These are phyloP conservation scores for Thumatha senex DNA, from an alignment of 2,888 invertebrate genomes.

Conservation along the genomic window DNA sequence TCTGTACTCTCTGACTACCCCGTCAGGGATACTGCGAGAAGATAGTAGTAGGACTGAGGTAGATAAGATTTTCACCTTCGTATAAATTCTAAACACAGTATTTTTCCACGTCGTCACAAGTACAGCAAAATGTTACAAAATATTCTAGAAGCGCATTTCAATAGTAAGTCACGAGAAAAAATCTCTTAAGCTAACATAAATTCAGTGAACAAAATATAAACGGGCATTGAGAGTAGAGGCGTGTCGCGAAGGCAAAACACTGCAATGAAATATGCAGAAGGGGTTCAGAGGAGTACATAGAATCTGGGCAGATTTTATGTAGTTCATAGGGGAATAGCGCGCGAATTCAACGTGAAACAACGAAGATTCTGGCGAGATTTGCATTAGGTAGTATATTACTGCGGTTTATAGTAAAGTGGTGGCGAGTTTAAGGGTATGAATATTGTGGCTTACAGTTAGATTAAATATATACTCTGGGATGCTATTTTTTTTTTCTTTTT, in stretches of 20 bases:
- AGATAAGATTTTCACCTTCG: too few relatives aligned
- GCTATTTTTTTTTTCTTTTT: too few relatives aligned
- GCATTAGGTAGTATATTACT: not conserved
- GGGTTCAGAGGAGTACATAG: conserved; percentile 22
- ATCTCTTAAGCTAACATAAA: conserved; percentile 25
- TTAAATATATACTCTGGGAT: too few relatives aligned
- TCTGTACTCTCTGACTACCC: too few relatives aligned
- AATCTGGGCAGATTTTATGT: conserved; percentile 29
- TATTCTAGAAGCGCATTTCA: too few relatives aligned
- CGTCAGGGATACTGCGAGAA: too few relatives aligned
- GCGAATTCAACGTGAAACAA: conserved; percentile 35
- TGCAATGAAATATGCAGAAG: conserved; percentile 44
- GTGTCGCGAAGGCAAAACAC: conserved; percentile 24
- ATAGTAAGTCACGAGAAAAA: conserved; percentile 8
- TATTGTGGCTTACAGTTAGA: too few relatives aligned
- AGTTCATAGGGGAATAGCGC: conserved; percentile 9
- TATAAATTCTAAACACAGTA: too few relatives aligned
- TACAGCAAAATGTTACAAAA: too few relatives aligned
- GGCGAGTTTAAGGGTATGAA: conserved; percentile 1
- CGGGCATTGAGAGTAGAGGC: conserved; percentile 28
- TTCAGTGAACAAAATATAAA: conserved; percentile 36
- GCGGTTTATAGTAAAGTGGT: conserved; percentile 6
- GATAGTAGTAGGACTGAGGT: too few relatives aligned
- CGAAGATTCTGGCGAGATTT: conserved; percentile 19
- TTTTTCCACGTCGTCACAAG: too few relatives aligned